Percentiles rank a stretch among this genome's conserved stretches.
phyloP scores from a whole-genome alignment of 2,797 vertebrate genomes.

The Chaetodon trifasciatus region DNA sequence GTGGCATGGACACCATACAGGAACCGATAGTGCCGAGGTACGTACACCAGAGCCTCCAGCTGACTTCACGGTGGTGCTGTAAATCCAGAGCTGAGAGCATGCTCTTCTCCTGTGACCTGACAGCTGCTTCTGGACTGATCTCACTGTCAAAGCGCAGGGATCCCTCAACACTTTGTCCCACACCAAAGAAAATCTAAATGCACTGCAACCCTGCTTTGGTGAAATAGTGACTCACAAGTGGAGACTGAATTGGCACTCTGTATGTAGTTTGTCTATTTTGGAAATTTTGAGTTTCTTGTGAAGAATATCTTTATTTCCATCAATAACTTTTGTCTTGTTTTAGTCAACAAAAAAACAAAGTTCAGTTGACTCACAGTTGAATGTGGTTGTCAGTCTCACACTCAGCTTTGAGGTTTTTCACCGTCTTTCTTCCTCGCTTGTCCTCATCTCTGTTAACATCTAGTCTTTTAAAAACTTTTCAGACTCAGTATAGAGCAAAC shows the following conservation, averaged over 20 bases:
- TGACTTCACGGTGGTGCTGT: neutral
- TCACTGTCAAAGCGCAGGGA: neutral
- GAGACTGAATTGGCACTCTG: neutral
- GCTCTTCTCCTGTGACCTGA: neutral
- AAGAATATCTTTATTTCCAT: neutral
- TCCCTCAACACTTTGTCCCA: neutral
- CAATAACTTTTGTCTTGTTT: neutral
- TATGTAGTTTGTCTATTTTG: too few relatives aligned
- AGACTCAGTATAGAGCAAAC: too few relatives aligned
- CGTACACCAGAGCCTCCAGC: neutral
- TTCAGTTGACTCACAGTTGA: too few relatives aligned
- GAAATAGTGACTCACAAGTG: neutral
- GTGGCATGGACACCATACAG: neutral
- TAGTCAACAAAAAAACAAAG: neutral
- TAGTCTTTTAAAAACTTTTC: too few relatives aligned
- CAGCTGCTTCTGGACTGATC: neutral
- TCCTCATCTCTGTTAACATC: neutral
- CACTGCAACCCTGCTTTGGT: neutral
- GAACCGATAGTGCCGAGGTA: constrained; percentile 1
- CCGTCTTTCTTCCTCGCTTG: neutral
- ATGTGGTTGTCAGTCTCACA: neutral
- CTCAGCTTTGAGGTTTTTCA: neutral
- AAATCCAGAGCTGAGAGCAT: neutral
- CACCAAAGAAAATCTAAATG: too few relatives aligned
- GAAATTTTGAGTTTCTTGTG: neutral